A percentile compares a stretch with the other conserved stretches of the same genome.
These are phyloP conservation scores for Enteromius afrohamiltoni DNA, from an alignment of 2,797 vertebrate species.

Conservation along the genomic window DNA sequence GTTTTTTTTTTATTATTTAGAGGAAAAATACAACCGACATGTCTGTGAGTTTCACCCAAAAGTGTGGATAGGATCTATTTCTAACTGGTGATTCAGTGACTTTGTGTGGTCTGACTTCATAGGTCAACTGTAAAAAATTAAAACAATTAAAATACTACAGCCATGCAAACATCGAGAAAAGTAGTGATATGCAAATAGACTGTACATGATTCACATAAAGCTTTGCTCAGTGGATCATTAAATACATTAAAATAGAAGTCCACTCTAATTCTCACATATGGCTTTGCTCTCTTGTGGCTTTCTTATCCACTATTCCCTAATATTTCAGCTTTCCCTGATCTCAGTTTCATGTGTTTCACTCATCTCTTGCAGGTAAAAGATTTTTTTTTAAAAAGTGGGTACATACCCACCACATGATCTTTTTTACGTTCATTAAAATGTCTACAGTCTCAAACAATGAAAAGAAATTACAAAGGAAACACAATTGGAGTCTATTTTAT, in stretches of 20 bases:
- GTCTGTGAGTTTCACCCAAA: slow-evolving; percentile 15
- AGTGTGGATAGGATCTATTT: not conserved
- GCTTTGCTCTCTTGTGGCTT: slow-evolving; percentile 74
- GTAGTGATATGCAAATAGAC: slow-evolving; percentile 35
- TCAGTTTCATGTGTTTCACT: not conserved
- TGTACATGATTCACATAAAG: slow-evolving; percentile 47
- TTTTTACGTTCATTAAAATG: slow-evolving; percentile 15
- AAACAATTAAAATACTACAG: slow-evolving; percentile 22
- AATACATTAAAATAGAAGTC: slow-evolving; percentile 37
- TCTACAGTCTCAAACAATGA: not conserved
- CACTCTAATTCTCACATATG: slow-evolving; percentile 69
- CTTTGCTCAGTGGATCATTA: slow-evolving; percentile 40
- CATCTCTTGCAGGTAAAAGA: not conserved
- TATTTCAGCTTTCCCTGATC: slow-evolving; percentile 13
- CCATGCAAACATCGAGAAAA: slow-evolving; percentile 27
- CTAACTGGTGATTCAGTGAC: slow-evolving; percentile 2
- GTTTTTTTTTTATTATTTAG: not conserved
- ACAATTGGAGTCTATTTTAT: not conserved
- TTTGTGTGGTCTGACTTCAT: slow-evolving; percentile 17
- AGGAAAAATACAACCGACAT: not conserved
- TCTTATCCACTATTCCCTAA: not conserved
- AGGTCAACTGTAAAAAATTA: slow-evolving; percentile 11
- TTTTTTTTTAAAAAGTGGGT: slow-evolving; percentile 4
- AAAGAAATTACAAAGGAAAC: not conserved
- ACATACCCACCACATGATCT: not conserved